These are phyloP conservation scores for Lacerta viridis DNA, from an alignment of 2,797 vertebrate species.

Conservation along the genomic window DNA sequence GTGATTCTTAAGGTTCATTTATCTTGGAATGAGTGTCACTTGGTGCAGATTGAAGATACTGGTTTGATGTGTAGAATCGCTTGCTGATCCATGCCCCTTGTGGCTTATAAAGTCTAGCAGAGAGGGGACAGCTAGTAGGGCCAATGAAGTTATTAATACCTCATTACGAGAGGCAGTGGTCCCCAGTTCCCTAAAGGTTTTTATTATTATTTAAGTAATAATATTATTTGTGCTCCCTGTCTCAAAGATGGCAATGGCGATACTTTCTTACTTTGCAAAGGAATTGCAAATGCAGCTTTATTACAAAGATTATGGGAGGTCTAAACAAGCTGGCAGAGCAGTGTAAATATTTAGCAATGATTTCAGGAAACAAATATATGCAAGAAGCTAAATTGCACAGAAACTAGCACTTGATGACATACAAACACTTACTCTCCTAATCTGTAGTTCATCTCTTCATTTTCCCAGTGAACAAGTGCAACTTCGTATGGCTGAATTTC, in stretches of 20 bases:
- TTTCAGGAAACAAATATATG: conserved; percentile 18
- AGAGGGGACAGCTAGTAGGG: too few relatives aligned
- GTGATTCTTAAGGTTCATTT: too few relatives aligned
- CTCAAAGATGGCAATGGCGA: neutral
- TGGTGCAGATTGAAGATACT: too few relatives aligned
- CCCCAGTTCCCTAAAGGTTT: too few relatives aligned
- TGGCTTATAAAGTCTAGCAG: too few relatives aligned
- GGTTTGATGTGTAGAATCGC: too few relatives aligned
- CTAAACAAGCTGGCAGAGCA: neutral
- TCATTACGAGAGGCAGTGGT: too few relatives aligned
- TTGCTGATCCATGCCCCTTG: too few relatives aligned
- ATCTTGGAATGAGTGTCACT: too few relatives aligned
- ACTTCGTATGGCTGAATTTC: conserved; percentile 96
- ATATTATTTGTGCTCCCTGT: too few relatives aligned
- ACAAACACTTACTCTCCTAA: conserved; percentile 86
- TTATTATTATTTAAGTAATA: too few relatives aligned
- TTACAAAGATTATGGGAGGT: neutral
- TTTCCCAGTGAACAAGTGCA: conserved; percentile 97
- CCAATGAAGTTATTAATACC: too few relatives aligned
- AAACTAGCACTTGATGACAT: neutral
- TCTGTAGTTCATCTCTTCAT: conserved; percentile 95
- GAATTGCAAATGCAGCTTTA: neutral
- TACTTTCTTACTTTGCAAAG: neutral
- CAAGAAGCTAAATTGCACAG: conserved; percentile 20
- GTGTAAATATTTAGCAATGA: neutral